Percentiles rank a stretch among this genome's conserved stretches.
phyloP scores from a whole-genome alignment of 2,888 invertebrate genomes.

The Pemphredon lugubris region DNA sequence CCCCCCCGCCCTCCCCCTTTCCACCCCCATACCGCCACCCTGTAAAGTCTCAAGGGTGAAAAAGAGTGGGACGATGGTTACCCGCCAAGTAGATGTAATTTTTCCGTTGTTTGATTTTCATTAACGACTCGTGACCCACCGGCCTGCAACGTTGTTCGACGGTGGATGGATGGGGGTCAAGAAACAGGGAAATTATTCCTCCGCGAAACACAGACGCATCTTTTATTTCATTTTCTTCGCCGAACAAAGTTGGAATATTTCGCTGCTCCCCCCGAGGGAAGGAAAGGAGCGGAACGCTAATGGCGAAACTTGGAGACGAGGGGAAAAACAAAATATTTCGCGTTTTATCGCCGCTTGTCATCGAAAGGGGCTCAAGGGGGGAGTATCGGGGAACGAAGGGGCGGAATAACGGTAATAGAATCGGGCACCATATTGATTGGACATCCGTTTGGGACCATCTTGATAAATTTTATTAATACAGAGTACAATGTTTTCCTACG shows the following conservation, averaged over 20 bases:
- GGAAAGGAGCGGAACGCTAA: slow-evolving; percentile 31
- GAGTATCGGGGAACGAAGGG: slow-evolving; percentile 6
- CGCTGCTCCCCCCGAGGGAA: slow-evolving; percentile 14
- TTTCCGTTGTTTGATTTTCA: slow-evolving; percentile 81
- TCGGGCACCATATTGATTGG: background rate
- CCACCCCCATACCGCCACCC: slow-evolving; percentile 42
- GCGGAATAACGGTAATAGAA: slow-evolving; percentile 31
- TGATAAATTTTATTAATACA: too few species aligned
- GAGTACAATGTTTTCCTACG: too few species aligned
- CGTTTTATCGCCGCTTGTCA: slow-evolving; percentile 54
- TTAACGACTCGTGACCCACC: slow-evolving; percentile 78
- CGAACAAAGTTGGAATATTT: slow-evolving; percentile 44
- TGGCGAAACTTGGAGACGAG: slow-evolving; percentile 44
- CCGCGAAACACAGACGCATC: slow-evolving; percentile 71
- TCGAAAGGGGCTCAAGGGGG: slow-evolving; percentile 24
- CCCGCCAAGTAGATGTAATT: slow-evolving; percentile 77
- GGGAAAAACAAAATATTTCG: slow-evolving; percentile 54
- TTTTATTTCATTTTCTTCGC: slow-evolving; percentile 62
- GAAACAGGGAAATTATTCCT: slow-evolving; percentile 70
- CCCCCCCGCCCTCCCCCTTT: background rate
- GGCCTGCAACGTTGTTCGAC: slow-evolving; percentile 53
- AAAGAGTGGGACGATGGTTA: slow-evolving; percentile 68
- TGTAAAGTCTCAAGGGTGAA: slow-evolving; percentile 73
- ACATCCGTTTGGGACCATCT: too few species aligned
- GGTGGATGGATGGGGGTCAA: slow-evolving; percentile 55